These are phyloP conservation scores for Casuarius casuarius DNA, from an alignment of 2,113 vertebrate species.

Conservation along the genomic window DNA sequence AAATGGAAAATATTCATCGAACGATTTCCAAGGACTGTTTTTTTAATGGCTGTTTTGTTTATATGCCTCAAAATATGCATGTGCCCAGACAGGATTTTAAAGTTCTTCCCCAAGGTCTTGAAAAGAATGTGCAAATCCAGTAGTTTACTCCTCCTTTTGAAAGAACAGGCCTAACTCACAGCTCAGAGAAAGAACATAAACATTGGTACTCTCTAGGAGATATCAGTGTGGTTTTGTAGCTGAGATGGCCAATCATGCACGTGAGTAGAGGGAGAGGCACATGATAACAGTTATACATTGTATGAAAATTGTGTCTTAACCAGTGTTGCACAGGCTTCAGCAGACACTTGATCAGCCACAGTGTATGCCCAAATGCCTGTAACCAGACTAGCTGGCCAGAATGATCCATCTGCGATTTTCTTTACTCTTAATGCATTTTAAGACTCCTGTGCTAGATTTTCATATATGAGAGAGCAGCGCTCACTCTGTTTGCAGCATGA, in stretches of 20 bases:
- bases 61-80: not conserved
- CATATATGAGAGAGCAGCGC: rapidly evolving
- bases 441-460: not conserved
- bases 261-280: not conserved
- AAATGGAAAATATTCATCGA: constrained; percentile 12
- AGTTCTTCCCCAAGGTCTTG: not conserved
- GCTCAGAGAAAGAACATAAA: not conserved
- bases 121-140: not conserved
- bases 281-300: rapidly evolving
- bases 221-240: not conserved
- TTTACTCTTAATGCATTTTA: not conserved
- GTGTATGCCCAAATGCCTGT: not conserved
- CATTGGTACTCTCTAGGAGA: not conserved
- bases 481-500: not conserved
- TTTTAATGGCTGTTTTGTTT: not conserved
- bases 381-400: not conserved
- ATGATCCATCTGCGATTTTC: not conserved
- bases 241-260: rapidly evolving
- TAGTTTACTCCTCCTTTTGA: not conserved
- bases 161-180: not conserved
- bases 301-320: not conserved
- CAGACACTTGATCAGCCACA: not conserved
- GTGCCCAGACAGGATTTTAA: not conserved
- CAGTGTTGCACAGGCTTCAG: not conserved
- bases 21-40: not conserved